phyloP scores from a whole-genome alignment of 1,140 invertebrate genomes.

The Ostrea denselamellosa region DNA sequence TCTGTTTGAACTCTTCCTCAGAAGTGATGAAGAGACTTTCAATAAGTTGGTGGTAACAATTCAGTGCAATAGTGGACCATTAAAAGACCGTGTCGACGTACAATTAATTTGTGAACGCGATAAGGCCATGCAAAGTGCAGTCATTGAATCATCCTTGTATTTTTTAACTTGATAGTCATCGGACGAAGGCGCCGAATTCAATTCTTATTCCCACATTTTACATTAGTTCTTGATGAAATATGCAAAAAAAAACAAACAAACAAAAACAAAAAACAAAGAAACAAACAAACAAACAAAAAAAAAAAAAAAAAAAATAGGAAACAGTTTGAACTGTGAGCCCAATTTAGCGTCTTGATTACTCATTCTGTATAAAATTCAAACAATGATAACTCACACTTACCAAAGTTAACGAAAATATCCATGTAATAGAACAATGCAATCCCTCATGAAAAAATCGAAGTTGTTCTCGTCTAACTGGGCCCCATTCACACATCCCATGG shows the following conservation, averaged over 20 bases:
- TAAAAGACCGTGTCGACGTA: conserved; percentile 5
- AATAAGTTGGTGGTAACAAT: conserved; percentile 3
- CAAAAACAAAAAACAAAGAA: too few species aligned
- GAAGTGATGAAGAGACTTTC: neutral
- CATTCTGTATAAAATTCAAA: neutral
- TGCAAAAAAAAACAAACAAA: too few species aligned
- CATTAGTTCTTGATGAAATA: conserved; percentile 27
- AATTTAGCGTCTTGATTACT: neutral
- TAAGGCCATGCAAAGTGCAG: neutral
- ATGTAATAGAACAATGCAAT: conserved; percentile 17
- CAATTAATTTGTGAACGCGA: neutral
- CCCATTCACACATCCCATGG: conserved; percentile 36
- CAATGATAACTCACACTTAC: neutral
- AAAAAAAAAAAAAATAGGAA: neutral
- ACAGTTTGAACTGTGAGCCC: neutral
- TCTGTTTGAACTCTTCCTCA: conserved; percentile 19
- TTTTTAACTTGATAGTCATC: neutral
- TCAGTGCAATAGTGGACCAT: neutral
- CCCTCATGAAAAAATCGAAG: conserved; percentile 28
- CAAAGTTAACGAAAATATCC: neutral
- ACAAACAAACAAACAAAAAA: too few species aligned
- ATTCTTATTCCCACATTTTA: neutral
- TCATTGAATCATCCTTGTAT: neutral
- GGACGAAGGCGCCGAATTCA: neutral
- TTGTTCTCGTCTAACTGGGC: neutral